Evolutionary conservation across 2,113 vertebrate genomes (phyloP), one percentile per base, ranked within the genome.

Genomic region (Salminus brasiliensis): DNA sequence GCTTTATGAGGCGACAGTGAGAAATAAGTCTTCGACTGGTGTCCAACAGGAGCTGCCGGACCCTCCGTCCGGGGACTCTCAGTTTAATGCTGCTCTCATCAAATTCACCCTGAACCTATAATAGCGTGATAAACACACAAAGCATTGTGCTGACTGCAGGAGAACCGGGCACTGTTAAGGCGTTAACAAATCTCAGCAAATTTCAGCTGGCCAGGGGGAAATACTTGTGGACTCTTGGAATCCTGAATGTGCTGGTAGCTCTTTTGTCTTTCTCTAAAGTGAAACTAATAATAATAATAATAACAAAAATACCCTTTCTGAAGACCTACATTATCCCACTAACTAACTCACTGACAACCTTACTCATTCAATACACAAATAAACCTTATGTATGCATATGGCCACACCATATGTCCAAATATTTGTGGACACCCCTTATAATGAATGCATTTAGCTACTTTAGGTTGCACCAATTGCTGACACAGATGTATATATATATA

Each of bases 101-200:
- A 27, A 9, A 71, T 78, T 71, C 29, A 60, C 41, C 29, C 68
- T 53, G 36, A 59, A 30, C 49, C 7, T 1, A 32, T 69, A 69
- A 62, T 12, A 21, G 43, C 12, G 66, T 71, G 55, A 71, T 78
- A 62, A 78, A 60, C 66, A 59, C 41, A 71, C 63, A 57, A 11
- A n/a, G 32, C 15, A 30, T 49, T 78, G 53, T 71, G 67, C 29
- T 78, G 76, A 71, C 76, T 70, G 27, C 39, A 69, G 63, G 30
- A 27, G n/a, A 41, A 29, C 10, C 59, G 34, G 12, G 13, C 43
- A 25, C 11, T 78, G 49, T 23, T 32, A n/a, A 23, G 23, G 49
- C 11, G 15, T 68, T 23, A 69, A 78, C 18, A 45, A 45, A 78
- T 69, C 25, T 30, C 36, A 69, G 66, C 25, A 59, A n/a, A 12